Percentiles rank a stretch among this genome's conserved stretches.
phyloP scores from a whole-genome alignment of 2,797 vertebrate genomes.

The Xiphophorus birchmanni region DNA sequence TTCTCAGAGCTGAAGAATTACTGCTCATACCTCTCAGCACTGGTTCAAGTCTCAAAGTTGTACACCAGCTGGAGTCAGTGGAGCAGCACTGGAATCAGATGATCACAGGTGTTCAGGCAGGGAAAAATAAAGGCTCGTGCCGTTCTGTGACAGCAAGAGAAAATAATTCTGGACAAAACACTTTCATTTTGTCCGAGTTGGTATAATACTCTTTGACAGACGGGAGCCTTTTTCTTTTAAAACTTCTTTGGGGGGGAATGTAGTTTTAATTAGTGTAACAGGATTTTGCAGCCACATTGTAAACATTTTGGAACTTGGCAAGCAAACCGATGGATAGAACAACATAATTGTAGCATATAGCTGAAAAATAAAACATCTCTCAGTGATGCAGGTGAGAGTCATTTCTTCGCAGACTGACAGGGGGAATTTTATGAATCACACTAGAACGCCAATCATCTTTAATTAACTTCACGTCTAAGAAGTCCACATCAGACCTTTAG shows the following conservation, averaged over 20 bases:
- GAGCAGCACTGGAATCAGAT: conserved; percentile 1
- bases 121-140: conserved; percentile 7
- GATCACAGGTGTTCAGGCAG: conserved; percentile 23
- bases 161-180: conserved; percentile 9
- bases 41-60: conserved; percentile 6
- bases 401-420: background rate
- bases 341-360: background rate
- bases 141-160: conserved; percentile 11
- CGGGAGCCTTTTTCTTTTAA: background rate
- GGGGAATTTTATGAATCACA: background rate
- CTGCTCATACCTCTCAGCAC: background rate
- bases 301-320: background rate
- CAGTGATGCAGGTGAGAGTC: background rate
- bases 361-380: background rate
- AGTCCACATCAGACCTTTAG: background rate
- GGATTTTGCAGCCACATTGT: background rate
- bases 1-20: background rate
- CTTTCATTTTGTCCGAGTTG: conserved; percentile 3
- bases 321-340: background rate
- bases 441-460: background rate
- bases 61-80: conserved; percentile 16
- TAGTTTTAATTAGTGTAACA: background rate
- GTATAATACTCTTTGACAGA: background rate
- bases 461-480: background rate
- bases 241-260: background rate